Evolutionary conservation across 1,140 invertebrate genomes (phyloP).

Genomic region (Orchestia grillus): DNA sequence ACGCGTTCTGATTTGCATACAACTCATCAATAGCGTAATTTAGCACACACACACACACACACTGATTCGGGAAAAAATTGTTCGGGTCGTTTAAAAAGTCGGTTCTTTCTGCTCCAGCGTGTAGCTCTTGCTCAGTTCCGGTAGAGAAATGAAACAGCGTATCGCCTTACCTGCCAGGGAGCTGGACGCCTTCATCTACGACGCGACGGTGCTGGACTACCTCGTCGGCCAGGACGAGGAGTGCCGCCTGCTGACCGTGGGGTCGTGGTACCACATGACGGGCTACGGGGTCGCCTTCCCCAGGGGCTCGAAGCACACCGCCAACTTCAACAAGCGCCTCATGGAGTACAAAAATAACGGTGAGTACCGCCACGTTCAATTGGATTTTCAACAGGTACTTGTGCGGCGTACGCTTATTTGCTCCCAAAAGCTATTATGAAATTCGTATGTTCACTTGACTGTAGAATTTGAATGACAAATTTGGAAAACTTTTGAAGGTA

Average conservation of each 20-base stretch:
- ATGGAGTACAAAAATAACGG: slow-evolving; percentile 95
- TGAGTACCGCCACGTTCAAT: slow-evolving; percentile 69
- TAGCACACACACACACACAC: too few species aligned
- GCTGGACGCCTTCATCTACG: slow-evolving; percentile 99
- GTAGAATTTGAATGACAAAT: background rate
- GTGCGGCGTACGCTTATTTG: background rate
- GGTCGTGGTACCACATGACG: slow-evolving; percentile 82
- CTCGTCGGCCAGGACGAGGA: slow-evolving; percentile 96
- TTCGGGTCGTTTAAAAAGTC: too few species aligned
- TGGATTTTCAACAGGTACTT: background rate
- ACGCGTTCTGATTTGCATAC: too few species aligned
- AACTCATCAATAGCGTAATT: too few species aligned
- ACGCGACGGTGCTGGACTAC: slow-evolving; percentile 97
- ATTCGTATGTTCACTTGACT: background rate
- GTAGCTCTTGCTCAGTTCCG: too few species aligned
- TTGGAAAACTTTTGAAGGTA: background rate
- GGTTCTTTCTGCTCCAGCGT: too few species aligned
- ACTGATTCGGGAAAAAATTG: too few species aligned
- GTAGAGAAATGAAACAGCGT: too few species aligned
- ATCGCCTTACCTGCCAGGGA: slow-evolving; percentile 57
- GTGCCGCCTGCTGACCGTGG: slow-evolving; percentile 94
- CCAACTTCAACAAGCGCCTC: slow-evolving; percentile 94
- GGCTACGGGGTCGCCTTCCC: slow-evolving; percentile 95
- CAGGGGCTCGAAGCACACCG: slow-evolving; percentile 93
- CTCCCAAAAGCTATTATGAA: too few species aligned